Base-by-base conservation (phyloP, 2,797 vertebrate genomes). In the Tinamus major region DNA sequence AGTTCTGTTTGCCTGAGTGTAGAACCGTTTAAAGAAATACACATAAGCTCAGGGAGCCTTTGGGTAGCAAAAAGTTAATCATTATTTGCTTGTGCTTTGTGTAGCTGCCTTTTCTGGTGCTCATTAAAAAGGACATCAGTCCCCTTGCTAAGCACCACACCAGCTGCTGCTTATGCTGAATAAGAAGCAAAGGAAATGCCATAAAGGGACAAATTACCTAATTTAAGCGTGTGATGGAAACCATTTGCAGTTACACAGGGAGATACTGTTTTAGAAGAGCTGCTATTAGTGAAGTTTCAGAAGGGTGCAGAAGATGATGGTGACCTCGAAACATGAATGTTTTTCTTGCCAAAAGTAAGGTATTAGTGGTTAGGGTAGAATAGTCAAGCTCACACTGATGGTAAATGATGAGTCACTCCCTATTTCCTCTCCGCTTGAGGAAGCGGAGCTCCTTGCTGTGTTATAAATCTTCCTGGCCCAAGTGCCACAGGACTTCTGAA, bases 61-160 rank as follows among this genome's bases (percentile, higher is more conserved):
- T 46, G 72, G 89, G 48, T 77, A 91, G 78, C 44, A 82, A 91
- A 91, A 95, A 94, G 79, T 93, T 93, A 90, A 90, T 93, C 74
- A 35, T 71, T 84, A 33, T 84, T 90, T 95, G 89, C 71, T 91
- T 70, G 19, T 80, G 75, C 56, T 92, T 91, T 95, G 49, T 92
- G 33, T 93, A 53, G 79, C 56, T 85, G 26, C 88, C 53, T 95
- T 49, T 95, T 94, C 80, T 91, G 67, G 63, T 75, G 67, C 61
- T 79, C 94, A 92, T 93, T 96, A 90, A 89, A 95, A 77, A 90
- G 80, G 92, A 80, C 91, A 89, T 94, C 83, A 77, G 87, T 90
- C 80, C 83, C 27, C 62, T 44, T 12, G 19, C 61, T 92, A 95
- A 95, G 61, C 80, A 93, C 78, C 79, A 74, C 58, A 85, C 85